A percentile compares a stretch with the other conserved stretches of the same genome.
phyloP scores from a whole-genome alignment of 2,113 vertebrate species.

The Oreochromis tanganicae region DNA sequence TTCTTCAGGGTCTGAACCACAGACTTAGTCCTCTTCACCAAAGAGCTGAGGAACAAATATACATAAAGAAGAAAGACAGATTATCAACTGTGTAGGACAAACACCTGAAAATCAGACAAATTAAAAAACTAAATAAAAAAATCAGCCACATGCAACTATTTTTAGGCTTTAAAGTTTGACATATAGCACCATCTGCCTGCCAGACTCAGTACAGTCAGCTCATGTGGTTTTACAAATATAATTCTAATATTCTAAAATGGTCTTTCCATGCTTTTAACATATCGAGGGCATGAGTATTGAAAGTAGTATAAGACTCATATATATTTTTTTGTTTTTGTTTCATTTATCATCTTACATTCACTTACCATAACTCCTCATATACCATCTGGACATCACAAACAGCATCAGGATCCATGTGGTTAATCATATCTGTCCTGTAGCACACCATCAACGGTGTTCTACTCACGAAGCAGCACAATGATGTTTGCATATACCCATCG shows the following conservation, averaged over 20 bases:
- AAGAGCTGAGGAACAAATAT: constrained; percentile 60
- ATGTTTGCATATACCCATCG: no score
- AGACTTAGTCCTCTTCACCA: constrained; percentile 84
- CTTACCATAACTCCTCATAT: constrained; percentile 85
- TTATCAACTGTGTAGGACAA: background rate
- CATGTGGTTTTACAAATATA: background rate
- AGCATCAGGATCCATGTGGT: constrained; percentile 89
- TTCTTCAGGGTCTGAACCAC: constrained; percentile 87
- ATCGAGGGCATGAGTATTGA: background rate
- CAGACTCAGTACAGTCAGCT: background rate
- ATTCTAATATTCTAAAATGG: background rate
- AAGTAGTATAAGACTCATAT: background rate
- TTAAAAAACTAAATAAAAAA: background rate
- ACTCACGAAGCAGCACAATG: no score
- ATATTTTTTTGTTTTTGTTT: background rate
- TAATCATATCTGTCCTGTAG: constrained; percentile 93
- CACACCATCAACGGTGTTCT: constrained; percentile 97
- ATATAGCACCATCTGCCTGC: constrained; percentile 48
- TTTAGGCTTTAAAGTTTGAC: background rate
- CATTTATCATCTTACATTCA: background rate
- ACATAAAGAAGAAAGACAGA: background rate
- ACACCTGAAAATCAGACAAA: background rate
- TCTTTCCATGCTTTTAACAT: background rate
- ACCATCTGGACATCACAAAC: constrained; percentile 84
- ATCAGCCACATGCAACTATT: background rate